Conservation (phyloP, 2,113 vertebrate genomes). For the Dolichallabes microphthalmus region DNA sequence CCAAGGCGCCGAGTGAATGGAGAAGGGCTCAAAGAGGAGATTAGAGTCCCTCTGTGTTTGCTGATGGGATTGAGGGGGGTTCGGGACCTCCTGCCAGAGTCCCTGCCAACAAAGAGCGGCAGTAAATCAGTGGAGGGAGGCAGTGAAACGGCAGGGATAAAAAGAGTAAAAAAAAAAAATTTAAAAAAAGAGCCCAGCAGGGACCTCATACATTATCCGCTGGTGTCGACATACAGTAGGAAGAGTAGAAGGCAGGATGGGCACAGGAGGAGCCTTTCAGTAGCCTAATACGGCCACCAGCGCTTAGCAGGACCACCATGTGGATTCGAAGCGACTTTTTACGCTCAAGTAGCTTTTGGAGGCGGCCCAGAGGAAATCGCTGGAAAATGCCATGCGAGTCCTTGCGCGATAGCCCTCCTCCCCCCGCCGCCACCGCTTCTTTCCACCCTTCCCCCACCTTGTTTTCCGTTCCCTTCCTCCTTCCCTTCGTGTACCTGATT, state of each 20-base stretch:
- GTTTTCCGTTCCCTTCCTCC: conserved; percentile 10
- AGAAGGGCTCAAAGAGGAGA: conserved; percentile 66
- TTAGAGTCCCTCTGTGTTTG: conserved; percentile 77
- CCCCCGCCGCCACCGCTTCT: neutral
- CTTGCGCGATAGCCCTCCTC: neutral
- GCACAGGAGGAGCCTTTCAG: conserved; percentile 48
- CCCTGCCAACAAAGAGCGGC: conserved; percentile 52
- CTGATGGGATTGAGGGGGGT: conserved; percentile 69
- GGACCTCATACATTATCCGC: conserved; percentile 55
- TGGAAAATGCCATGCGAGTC: conserved; percentile 30
- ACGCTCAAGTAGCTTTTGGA: conserved; percentile 35
- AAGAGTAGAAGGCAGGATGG: conserved; percentile 29
- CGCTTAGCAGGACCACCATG: conserved; percentile 44
- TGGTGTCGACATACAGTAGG: conserved; percentile 53
- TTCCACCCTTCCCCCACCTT: conserved; percentile 23
- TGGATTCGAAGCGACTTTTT: conserved; percentile 39
- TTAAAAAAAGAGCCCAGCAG: conserved; percentile 48
- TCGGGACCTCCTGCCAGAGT: conserved; percentile 60
- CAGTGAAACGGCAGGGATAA: conserved; percentile 45
- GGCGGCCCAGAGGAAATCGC: conserved; percentile 38
- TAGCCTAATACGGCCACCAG: conserved; percentile 61
- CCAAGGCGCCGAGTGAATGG: conserved; percentile 68
- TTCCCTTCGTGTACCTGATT: conserved; percentile 35
- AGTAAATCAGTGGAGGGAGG: conserved; percentile 52
- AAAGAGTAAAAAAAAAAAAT: conserved; percentile 30